phyloP scores from a whole-genome alignment of 2,113 vertebrate species.

The Sarotherodon lohbergeri region DNA sequence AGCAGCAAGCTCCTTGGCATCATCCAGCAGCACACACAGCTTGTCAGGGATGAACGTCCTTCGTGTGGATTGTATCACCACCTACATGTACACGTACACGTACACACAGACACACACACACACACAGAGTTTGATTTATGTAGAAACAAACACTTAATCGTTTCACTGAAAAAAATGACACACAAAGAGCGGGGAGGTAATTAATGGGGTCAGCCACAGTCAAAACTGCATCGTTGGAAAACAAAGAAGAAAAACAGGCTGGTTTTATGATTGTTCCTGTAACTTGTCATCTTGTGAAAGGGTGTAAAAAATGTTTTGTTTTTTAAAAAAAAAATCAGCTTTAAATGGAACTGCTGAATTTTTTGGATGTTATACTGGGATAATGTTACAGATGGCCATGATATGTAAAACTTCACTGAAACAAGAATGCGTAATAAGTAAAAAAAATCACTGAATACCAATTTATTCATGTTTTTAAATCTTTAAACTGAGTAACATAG shows the following conservation, averaged over 20 bases:
- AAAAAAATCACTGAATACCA: neutral
- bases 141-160: neutral
- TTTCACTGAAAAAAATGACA: neutral
- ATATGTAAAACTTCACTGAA: neutral
- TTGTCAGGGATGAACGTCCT: constrained; percentile 86
- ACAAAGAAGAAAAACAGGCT: neutral
- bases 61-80: constrained; percentile 78
- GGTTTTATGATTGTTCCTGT: neutral
- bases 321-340: neutral
- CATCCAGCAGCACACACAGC: constrained; percentile 83
- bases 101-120: neutral
- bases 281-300: neutral
- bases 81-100: constrained; percentile 2
- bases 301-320: rapidly evolving
- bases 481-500: rapidly evolving
- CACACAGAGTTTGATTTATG: neutral
- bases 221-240: neutral
- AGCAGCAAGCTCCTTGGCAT: constrained; percentile 90
- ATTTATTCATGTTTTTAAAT: neutral
- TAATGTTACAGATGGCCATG: neutral
- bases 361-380: neutral
- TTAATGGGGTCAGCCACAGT: neutral
- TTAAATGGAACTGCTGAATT: neutral
- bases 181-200: neutral
- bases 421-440: neutral